phyloP scores from a whole-genome alignment of 2,113 vertebrate species.

The Oreochromis spilurus region DNA sequence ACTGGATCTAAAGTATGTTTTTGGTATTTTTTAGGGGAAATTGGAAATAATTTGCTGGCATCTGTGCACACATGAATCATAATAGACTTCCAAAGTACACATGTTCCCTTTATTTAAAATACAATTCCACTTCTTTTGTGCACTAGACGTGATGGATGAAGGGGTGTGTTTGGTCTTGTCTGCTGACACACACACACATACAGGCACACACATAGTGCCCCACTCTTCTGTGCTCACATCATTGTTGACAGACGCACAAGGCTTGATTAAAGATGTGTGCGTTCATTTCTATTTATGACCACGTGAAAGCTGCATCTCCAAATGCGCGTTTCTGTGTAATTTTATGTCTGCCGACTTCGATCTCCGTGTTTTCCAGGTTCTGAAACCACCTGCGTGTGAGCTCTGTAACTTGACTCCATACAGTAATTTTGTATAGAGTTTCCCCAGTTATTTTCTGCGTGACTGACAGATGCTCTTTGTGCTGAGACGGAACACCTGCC shows the following conservation, averaged over 20 bases:
- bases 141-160: slow-evolving; percentile 37
- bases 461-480: slow-evolving; percentile 45
- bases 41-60: not conserved
- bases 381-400: not conserved
- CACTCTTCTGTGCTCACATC: slow-evolving; percentile 26
- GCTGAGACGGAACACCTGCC: slow-evolving; percentile 37
- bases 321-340: not conserved
- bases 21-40: not conserved
- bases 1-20: not conserved
- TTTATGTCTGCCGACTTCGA: not conserved
- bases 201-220: not conserved
- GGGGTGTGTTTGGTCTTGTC: slow-evolving; percentile 54
- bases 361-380: not conserved
- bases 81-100: not conserved
- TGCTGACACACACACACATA: not conserved
- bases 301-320: not conserved
- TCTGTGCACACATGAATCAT: not conserved
- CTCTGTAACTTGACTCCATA: not conserved
- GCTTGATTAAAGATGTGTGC: slow-evolving; percentile 50
- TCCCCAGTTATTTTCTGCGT: not conserved
- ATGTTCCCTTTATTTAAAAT: slow-evolving; percentile 4
- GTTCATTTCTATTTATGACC: not conserved
- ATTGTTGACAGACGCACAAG: slow-evolving; percentile 47
- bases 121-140: slow-evolving; percentile 27
- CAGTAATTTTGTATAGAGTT: slow-evolving; percentile 8